A percentile compares a stretch with the other conserved stretches of the same genome.
Evolutionary conservation across 2,888 invertebrate species (phyloP).

Genomic region (Bibio marci): DNA sequence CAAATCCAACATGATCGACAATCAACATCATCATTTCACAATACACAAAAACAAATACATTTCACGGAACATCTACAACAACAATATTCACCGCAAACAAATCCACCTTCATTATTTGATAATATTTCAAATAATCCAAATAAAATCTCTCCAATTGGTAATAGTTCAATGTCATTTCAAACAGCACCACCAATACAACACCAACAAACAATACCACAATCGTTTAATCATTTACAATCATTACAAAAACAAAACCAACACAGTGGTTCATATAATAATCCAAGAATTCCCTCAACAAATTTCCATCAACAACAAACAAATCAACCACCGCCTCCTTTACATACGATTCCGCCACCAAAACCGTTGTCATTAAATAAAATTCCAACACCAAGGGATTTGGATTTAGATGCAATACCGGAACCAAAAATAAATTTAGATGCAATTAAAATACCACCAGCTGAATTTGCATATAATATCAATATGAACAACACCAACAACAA

Average conservation of each 20-base stretch:
- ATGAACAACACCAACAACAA: too few species aligned
- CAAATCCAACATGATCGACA: too few species aligned
- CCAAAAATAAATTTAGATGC: conserved; percentile 40
- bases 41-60: too few species aligned
- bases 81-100: not conserved
- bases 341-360: conserved; percentile 34
- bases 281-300: not conserved
- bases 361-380: conserved; percentile 43
- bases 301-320: conserved; percentile 19
- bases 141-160: too few species aligned
- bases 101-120: too few species aligned
- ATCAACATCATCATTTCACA: too few species aligned
- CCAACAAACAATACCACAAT: not conserved
- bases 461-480: too few species aligned
- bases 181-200: not conserved
- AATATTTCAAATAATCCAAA: too few species aligned
- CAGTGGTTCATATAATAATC: not conserved
- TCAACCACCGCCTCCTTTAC: conserved; percentile 22
- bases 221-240: not conserved
- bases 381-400: conserved; percentile 40
- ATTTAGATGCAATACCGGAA: conserved; percentile 41
- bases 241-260: not conserved
- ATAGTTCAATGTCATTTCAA: too few species aligned
- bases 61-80: not conserved
- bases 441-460: conserved; percentile 31